Conservation (phyloP, 1,140 invertebrate species). For the Drosophila arizonae region DNA sequence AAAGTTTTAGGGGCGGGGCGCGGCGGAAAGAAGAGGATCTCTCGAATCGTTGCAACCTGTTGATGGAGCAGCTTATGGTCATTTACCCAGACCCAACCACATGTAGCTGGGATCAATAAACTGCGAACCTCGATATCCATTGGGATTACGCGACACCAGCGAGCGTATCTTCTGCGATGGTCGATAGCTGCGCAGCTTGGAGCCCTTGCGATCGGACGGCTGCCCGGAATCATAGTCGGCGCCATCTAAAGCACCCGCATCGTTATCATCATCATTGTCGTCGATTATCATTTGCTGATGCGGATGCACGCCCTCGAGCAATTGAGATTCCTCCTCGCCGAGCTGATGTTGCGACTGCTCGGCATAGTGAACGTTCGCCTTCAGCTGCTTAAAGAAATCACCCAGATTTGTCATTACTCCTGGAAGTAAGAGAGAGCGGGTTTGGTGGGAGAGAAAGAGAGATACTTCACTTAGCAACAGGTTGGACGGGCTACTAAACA, state of each 20-base stretch:
- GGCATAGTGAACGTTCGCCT: constrained; percentile 70
- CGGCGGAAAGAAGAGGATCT: constrained; percentile 3
- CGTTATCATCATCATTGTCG: constrained; percentile 23
- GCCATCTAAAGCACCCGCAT: constrained; percentile 3
- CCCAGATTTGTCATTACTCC: constrained; percentile 81
- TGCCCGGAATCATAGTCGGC: constrained; percentile 22
- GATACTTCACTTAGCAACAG: no score
- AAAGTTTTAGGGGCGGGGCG: constrained; percentile 5
- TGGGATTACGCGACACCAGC: constrained; percentile 74
- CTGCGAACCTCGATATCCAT: constrained; percentile 78
- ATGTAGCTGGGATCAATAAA: constrained; percentile 81
- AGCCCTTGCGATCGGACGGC: constrained; percentile 39
- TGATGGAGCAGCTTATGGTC: constrained; percentile 45
- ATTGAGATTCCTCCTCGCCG: constrained; percentile 49
- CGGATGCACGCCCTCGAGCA: constrained; percentile 71
- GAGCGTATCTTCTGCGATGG: constrained; percentile 79
- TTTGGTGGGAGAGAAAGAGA: no score
- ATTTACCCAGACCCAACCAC: constrained; percentile 83
- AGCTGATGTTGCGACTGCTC: constrained; percentile 65
- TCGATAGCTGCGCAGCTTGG: constrained; percentile 60
- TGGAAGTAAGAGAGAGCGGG: constrained; percentile 30
- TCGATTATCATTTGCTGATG: constrained; percentile 22
- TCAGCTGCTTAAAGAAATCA: constrained; percentile 75
- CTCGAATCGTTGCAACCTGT: constrained; percentile 41
- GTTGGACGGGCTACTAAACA: no score